A percentile compares a stretch with the other conserved stretches of the same genome.
phyloP scores from a whole-genome alignment of 2,888 invertebrate species.

The Zootermopsis nevadensis region DNA sequence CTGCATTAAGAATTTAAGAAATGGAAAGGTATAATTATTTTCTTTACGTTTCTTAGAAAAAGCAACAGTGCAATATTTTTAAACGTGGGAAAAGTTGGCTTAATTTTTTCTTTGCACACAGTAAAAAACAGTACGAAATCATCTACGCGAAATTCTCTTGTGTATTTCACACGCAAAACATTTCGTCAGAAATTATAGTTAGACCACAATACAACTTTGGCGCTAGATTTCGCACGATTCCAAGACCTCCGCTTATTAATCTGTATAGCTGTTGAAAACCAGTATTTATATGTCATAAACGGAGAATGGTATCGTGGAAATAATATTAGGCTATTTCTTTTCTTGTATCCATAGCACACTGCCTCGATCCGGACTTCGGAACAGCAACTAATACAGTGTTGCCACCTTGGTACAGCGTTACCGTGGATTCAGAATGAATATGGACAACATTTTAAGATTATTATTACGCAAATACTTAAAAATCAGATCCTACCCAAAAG shows the following conservation, averaged over 20 bases:
- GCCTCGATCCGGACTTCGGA: background rate
- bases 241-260: slow-evolving; percentile 15
- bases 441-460: too few relatives aligned
- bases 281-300: slow-evolving; percentile 33
- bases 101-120: slow-evolving; percentile 45
- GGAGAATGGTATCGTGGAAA: slow-evolving; percentile 31
- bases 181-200: slow-evolving; percentile 38
- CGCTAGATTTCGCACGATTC: slow-evolving; percentile 32
- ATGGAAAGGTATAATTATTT: slow-evolving; percentile 20
- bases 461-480: too few relatives aligned
- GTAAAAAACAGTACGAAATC: slow-evolving; percentile 51
- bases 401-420: too few relatives aligned
- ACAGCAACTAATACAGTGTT: background rate
- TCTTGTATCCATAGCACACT: background rate
- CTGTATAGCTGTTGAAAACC: background rate
- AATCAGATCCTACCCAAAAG: too few relatives aligned
- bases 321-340: slow-evolving; percentile 19
- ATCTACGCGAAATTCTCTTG: slow-evolving; percentile 40
- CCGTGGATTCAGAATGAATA: too few relatives aligned
- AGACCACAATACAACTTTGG: slow-evolving; percentile 35
- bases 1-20: slow-evolving; percentile 25
- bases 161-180: slow-evolving; percentile 38
- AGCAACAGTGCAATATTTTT: slow-evolving; percentile 25
- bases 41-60: slow-evolving; percentile 29
- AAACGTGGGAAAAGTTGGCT: slow-evolving; percentile 27